A percentile compares a stretch with the other conserved stretches of the same genome.
Conservation (phyloP, 1,140 invertebrate species). For the Scaptomyza montana region DNA sequence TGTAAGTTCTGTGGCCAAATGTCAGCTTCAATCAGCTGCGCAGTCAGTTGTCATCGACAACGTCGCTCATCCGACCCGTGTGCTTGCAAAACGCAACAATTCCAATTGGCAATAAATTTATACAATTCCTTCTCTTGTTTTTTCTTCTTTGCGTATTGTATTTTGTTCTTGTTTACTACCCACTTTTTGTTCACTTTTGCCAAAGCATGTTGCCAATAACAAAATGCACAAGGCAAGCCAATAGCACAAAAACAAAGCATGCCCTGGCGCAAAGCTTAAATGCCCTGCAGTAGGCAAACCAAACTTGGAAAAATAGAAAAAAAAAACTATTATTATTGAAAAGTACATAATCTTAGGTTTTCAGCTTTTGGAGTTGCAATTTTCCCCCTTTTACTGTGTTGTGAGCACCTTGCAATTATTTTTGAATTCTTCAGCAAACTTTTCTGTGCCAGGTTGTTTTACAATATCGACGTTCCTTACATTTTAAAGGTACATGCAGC, state of each 20-base stretch:
- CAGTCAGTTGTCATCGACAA: slow-evolving; percentile 47
- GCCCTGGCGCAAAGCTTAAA: neutral
- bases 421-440: slow-evolving; percentile 10
- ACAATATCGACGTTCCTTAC: slow-evolving; percentile 20
- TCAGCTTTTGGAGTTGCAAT: no score
- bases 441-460: slow-evolving; percentile 18
- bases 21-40: slow-evolving; percentile 70
- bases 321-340: no score
- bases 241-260: slow-evolving; percentile 6
- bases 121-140: slow-evolving; percentile 51
- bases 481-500: neutral
- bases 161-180: slow-evolving; percentile 62
- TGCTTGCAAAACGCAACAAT: slow-evolving; percentile 41
- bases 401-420: neutral
- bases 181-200: slow-evolving; percentile 26
- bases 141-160: slow-evolving; percentile 23
- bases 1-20: slow-evolving; percentile 20
- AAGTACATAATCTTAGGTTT: no score
- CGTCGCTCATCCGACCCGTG: slow-evolving; percentile 50
- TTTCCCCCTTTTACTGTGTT: neutral
- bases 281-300: neutral
- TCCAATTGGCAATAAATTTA: slow-evolving; percentile 69
- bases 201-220: slow-evolving; percentile 18
- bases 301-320: no score
- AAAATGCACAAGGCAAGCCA: slow-evolving; percentile 13